These are phyloP conservation scores for Brachionus koreanus DNA, from an alignment of 1,140 invertebrate species.

Conservation along the genomic window DNA sequence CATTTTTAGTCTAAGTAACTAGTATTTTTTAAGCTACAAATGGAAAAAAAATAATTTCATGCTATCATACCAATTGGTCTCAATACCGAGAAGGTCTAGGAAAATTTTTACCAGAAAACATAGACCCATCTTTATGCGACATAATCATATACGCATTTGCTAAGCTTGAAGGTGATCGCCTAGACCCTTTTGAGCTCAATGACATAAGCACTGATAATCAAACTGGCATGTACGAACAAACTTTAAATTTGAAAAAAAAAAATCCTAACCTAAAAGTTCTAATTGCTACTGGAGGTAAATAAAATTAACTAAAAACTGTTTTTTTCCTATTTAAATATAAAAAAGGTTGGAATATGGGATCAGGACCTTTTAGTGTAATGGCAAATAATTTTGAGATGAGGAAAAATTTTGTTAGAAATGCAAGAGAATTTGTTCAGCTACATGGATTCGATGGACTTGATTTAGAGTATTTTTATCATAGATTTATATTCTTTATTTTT, in stretches of 20 bases:
- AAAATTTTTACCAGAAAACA: constrained; percentile 78
- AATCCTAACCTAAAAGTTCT: constrained; percentile 86
- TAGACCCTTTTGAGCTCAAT: constrained; percentile 76
- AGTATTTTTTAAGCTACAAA: neutral
- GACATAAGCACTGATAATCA: constrained; percentile 62
- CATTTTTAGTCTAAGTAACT: neutral
- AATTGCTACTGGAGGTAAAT: constrained; percentile 84
- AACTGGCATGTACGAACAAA: constrained; percentile 66
- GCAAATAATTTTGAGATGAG: constrained; percentile 3
- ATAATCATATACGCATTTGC: constrained; percentile 90
- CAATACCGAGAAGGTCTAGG: constrained; percentile 76
- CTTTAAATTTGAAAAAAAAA: constrained; percentile 77
- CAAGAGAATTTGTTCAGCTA: constrained; percentile 78
- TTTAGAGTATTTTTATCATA: constrained; percentile 65
- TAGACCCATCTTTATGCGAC: constrained; percentile 79
- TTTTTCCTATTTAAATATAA: constrained; percentile 48
- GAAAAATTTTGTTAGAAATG: constrained; percentile 50
- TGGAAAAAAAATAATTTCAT: constrained; percentile 60
- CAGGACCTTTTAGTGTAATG: constrained; percentile 14
- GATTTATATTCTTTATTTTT: too few species aligned
- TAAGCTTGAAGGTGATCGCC: constrained; percentile 63
- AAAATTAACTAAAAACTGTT: constrained; percentile 82
- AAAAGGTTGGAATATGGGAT: constrained; percentile 51
- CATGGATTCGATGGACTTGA: constrained; percentile 92
- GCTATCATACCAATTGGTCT: constrained; percentile 90